A percentile compares a stretch with the other conserved stretches of the same genome.
phyloP scores from a whole-genome alignment of 2,888 invertebrate genomes.

The Limnephilus lunatus region DNA sequence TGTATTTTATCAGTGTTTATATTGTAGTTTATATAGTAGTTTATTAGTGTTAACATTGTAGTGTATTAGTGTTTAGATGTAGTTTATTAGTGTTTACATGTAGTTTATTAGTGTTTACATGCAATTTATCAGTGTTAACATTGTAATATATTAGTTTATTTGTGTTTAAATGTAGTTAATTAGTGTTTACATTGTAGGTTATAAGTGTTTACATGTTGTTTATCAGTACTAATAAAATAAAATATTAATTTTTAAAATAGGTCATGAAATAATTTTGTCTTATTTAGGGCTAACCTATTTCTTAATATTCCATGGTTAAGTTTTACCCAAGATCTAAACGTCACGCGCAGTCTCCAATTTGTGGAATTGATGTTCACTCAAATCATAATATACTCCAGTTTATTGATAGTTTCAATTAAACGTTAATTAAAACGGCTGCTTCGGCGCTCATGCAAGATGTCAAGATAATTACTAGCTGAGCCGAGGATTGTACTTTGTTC shows the following conservation, averaged over 20 bases:
- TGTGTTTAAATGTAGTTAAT: too few relatives aligned
- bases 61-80: too few relatives aligned
- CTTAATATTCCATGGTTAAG: background rate
- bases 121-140: too few relatives aligned
- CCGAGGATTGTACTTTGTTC: background rate
- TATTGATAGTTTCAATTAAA: constrained; percentile 19
- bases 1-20: too few relatives aligned
- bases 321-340: background rate
- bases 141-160: too few relatives aligned
- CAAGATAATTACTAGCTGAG: background rate
- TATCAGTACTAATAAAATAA: too few relatives aligned
- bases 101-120: too few relatives aligned
- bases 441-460: background rate
- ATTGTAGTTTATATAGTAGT: too few relatives aligned
- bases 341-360: constrained; percentile 4
- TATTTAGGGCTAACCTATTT: background rate
- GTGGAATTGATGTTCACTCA: background rate
- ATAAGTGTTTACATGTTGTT: too few relatives aligned
- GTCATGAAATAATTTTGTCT: background rate
- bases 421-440: background rate
- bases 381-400: background rate
- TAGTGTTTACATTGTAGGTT: too few relatives aligned
- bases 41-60: too few relatives aligned
- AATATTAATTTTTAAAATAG: background rate
- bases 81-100: too few relatives aligned